These are phyloP conservation scores for Seladonia tumulorum DNA, from an alignment of 2,888 invertebrate genomes.

Conservation along the genomic window DNA sequence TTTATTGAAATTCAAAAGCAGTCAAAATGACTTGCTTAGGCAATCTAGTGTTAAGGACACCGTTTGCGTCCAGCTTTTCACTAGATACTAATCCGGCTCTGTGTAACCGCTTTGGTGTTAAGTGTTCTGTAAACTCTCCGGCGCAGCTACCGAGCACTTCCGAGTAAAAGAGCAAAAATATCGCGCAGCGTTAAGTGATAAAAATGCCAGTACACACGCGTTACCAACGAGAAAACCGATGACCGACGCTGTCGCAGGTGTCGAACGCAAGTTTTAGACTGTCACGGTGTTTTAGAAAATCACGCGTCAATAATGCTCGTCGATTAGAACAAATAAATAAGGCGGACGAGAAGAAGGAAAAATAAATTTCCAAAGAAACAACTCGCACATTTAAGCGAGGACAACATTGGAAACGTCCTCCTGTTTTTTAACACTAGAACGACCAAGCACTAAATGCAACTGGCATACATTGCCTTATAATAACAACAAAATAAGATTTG, in stretches of 20 bases:
- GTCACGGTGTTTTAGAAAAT: background rate
- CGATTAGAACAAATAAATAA: background rate
- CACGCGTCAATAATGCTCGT: background rate
- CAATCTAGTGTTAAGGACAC: no score
- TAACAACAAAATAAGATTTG: no score
- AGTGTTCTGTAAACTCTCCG: background rate
- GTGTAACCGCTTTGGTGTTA: background rate
- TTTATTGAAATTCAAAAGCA: no score
- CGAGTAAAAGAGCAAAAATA: background rate
- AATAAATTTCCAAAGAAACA: no score
- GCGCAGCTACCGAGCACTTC: background rate
- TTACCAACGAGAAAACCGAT: conserved; percentile 4
- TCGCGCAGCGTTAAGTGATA: conserved; percentile 16
- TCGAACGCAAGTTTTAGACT: background rate
- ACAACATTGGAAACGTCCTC: no score
- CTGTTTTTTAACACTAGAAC: no score
- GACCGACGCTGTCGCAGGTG: background rate
- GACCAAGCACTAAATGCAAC: no score
- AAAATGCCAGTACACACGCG: conserved; percentile 14
- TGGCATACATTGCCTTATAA: no score
- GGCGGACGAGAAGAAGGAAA: no score
- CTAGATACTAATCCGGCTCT: background rate
- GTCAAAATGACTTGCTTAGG: no score
- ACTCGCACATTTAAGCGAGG: no score
- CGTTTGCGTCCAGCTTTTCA: no score